Evolutionary conservation across 1,140 invertebrate genomes (phyloP), one percentile per base, ranked within the genome.

Genomic region (Ladona fulva): DNA sequence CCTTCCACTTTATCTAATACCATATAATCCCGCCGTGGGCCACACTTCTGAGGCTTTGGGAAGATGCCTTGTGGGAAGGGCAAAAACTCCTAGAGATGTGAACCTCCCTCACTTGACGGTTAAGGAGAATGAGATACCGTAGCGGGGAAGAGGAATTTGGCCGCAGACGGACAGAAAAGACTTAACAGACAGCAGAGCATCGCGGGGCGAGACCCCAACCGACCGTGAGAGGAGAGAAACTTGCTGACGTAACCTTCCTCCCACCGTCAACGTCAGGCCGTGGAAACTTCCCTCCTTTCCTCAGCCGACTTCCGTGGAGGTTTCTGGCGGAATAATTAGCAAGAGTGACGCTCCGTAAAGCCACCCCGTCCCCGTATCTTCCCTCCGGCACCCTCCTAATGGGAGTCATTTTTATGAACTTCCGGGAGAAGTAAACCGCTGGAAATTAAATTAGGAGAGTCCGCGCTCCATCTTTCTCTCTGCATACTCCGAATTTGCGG

Each of bases 321-420:
- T 66, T 66, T 66, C 52, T 66, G 52, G 52, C 52, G 52, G 52
- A 66, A 66, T 66, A 66, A 66, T 66, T 66, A 66, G 52, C 52
- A 66, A 66, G 52, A 66, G 52, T 66, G 52, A 66, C 52, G 52
- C 52, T 22, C 12, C 14, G 3, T 1, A 22, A 66, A 66, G 3
- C 52, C 52, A 66, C n/a, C 52, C 52, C 10, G 10, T 19, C 44
- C 44, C 44, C 52, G 16, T 66, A 16, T 22, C 52, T 22, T 66
- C 52, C 52, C 52, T 66, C 52, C 12, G 52, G n/a, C 52, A 16
- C 52, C 3, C 52, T 22, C 52, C 16, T 66, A 66, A 66, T 66
- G 52, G 52, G 52, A 66, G 52, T 66, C 52, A 66, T 66, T 66
- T 66, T 66, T 66, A 66, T 66, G 52, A 66, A 22, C 52, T 66